Evolutionary conservation across 2,113 vertebrate species (phyloP).

Genomic region (Trichechus manatus): DNA sequence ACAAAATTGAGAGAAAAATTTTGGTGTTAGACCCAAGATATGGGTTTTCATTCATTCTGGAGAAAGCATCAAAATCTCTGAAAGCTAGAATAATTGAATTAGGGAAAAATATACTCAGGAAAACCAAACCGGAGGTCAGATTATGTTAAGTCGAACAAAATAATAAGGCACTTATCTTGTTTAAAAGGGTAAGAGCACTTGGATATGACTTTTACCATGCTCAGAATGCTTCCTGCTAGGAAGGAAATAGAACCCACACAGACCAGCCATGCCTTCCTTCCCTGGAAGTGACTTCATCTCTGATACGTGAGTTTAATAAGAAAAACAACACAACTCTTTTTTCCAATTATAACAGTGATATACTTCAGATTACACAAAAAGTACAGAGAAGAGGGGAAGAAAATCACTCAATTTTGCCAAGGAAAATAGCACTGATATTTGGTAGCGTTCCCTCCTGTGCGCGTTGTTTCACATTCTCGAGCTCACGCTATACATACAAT

Average conservation of each 20-base stretch:
- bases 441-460: neutral
- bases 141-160: neutral
- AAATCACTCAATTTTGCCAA: neutral
- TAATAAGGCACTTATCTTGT: neutral
- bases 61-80: neutral
- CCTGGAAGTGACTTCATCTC: conserved; percentile 61
- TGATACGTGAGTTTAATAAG: neutral
- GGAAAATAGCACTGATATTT: neutral
- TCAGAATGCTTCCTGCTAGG: neutral
- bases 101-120: neutral
- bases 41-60: neutral
- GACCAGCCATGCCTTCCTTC: conserved; percentile 8
- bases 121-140: neutral
- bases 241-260: conserved; percentile 57
- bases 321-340: neutral
- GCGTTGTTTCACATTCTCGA: too few species aligned
- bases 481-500: neutral
- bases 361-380: neutral
- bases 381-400: neutral
- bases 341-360: neutral
- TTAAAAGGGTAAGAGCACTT: neutral
- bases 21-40: neutral
- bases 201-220: too few species aligned
- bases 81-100: conserved; percentile 46
- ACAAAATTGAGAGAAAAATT: conserved; percentile 40